phyloP scores from a whole-genome alignment of 2,888 invertebrate species.

The Dermolepida albohirtum region DNA sequence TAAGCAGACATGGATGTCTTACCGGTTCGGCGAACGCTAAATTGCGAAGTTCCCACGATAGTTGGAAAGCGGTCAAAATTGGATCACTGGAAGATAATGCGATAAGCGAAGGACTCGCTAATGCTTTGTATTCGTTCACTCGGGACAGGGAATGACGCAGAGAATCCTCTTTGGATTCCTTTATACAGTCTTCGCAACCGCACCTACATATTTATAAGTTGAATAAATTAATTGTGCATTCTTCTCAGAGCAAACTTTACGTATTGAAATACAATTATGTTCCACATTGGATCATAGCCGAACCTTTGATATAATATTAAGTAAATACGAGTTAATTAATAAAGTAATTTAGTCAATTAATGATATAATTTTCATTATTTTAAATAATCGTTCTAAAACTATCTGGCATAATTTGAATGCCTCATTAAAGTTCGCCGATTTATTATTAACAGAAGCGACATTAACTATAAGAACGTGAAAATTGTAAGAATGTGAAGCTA shows the following conservation, averaged over 20 bases:
- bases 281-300: too few species aligned
- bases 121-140: constrained; percentile 91
- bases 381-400: too few species aligned
- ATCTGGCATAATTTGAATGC: too few species aligned
- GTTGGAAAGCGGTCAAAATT: constrained; percentile 91
- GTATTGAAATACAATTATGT: neutral
- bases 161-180: constrained; percentile 78
- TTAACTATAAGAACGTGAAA: too few species aligned
- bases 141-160: constrained; percentile 87
- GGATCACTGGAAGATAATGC: constrained; percentile 94
- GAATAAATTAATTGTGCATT: neutral
- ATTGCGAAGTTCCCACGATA: constrained; percentile 93
- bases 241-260: too few species aligned
- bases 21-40: constrained; percentile 89
- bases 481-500: too few species aligned
- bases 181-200: constrained; percentile 89
- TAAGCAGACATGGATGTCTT: constrained; percentile 42
- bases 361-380: too few species aligned
- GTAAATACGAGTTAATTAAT: too few species aligned
- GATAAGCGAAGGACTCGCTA: constrained; percentile 94
- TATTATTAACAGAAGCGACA: too few species aligned
- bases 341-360: too few species aligned
- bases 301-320: too few species aligned
- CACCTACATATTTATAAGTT: constrained; percentile 69
- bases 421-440: too few species aligned